A percentile compares a stretch with the other conserved stretches of the same genome.
phyloP scores from a whole-genome alignment of 2,797 vertebrate species.

The Squalus acanthias region DNA sequence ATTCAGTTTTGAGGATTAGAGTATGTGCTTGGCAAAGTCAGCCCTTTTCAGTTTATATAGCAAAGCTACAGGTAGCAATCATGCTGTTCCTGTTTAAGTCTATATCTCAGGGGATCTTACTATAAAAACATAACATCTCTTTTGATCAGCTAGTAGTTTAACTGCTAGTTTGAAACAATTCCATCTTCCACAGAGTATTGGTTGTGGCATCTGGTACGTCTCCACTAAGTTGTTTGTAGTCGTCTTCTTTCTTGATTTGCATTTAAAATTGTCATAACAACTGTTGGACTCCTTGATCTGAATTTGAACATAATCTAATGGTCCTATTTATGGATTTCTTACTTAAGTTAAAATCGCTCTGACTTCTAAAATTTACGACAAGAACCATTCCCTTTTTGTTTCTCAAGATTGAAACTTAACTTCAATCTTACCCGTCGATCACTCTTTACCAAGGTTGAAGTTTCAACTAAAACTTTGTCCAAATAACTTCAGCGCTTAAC shows the following conservation, averaged over 20 bases:
- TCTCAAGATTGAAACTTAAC: background rate
- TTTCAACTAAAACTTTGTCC: background rate
- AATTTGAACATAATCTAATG: background rate
- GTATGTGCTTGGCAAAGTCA: background rate
- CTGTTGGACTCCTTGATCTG: background rate
- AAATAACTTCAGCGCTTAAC: background rate
- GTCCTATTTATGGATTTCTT: background rate
- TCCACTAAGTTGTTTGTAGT: background rate
- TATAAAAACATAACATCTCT: background rate
- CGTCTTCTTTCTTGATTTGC: background rate
- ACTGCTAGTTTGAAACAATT: background rate
- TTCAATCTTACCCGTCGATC: background rate
- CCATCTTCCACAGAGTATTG: background rate
- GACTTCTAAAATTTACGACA: background rate
- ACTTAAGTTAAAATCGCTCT: background rate
- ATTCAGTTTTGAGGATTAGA: background rate
- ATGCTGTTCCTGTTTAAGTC: background rate
- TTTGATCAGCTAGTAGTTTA: background rate
- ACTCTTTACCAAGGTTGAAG: background rate
- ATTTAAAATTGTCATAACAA: background rate
- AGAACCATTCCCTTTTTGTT: background rate
- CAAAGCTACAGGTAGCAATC: constrained; percentile 13
- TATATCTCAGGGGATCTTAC: background rate
- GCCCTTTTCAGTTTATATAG: background rate
- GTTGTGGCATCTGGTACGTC: background rate